Evolutionary conservation across 2,113 vertebrate species (phyloP).

Genomic region (Ellobius talpinus): DNA sequence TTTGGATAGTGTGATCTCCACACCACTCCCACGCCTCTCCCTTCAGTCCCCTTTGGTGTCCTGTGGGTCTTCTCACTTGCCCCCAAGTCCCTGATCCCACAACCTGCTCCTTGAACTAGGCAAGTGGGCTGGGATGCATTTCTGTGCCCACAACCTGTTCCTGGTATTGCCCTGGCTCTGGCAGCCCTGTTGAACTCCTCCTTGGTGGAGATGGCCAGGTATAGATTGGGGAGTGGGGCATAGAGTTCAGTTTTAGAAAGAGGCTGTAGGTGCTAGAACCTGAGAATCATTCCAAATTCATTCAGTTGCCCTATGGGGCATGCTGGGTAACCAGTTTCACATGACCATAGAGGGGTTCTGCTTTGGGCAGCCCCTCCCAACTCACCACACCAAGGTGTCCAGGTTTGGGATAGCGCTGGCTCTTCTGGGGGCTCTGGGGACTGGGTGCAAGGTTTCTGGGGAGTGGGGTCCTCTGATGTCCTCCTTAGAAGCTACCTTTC

Average conservation of each 20-base stretch:
- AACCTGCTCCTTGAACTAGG: fast-evolving
- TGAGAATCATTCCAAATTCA: fast-evolving
- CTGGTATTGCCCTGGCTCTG: neutral
- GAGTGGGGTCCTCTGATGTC: no score
- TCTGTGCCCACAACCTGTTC: neutral
- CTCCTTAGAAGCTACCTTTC: neutral
- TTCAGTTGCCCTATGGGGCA: fast-evolving
- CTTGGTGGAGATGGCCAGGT: neutral
- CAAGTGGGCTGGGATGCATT: neutral
- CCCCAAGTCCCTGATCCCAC: no score
- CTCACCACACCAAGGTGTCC: neutral
- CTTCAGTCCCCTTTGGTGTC: no score
- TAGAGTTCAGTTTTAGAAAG: neutral
- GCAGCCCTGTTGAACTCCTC: neutral
- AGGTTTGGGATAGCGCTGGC: fast-evolving
- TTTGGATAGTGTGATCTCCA: fast-evolving
- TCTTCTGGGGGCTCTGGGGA: neutral
- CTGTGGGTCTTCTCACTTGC: no score
- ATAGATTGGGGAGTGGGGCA: neutral
- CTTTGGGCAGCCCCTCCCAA: neutral
- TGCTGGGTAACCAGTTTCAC: fast-evolving
- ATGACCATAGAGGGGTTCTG: neutral
- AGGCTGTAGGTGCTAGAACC: neutral
- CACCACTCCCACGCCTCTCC: neutral
- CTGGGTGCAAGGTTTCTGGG: fast-evolving